phyloP scores from a whole-genome alignment of 2,888 invertebrate genomes.

The Euproctis similis region DNA sequence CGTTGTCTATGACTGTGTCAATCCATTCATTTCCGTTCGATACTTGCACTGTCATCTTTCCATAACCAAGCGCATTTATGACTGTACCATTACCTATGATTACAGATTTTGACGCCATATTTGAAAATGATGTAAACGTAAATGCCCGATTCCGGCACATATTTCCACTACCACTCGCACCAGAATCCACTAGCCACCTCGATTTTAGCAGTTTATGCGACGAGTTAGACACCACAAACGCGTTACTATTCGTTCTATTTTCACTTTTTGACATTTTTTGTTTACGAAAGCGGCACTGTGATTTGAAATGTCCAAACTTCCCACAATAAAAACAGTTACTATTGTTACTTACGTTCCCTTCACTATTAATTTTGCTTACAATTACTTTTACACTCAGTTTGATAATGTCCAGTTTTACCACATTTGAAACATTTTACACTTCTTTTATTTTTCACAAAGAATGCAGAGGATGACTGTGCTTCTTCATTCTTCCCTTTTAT shows the following conservation, averaged over 20 bases:
- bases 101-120: slow-evolving; percentile 7
- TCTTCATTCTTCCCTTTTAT: not conserved
- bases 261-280: too few species aligned
- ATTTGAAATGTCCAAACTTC: not conserved
- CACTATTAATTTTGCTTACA: not conserved
- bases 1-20: slow-evolving; percentile 19
- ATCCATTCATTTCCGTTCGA: slow-evolving; percentile 17
- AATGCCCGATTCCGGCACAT: slow-evolving; percentile 11
- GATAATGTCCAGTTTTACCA: not conserved
- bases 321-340: not conserved
- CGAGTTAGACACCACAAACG: not conserved
- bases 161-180: not conserved
- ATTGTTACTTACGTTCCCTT: not conserved
- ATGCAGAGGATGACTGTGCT: not conserved
- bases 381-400: not conserved
- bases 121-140: slow-evolving; percentile 10
- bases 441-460: not conserved
- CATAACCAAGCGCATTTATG: slow-evolving; percentile 12
- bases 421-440: not conserved
- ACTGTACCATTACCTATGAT: slow-evolving; percentile 16
- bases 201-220: not conserved
- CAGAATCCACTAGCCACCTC: not conserved
- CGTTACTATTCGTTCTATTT: not conserved
- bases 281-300: not conserved
- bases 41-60: slow-evolving; percentile 15